Evolutionary conservation across 1,140 invertebrate species (phyloP).

Genomic region (Stenopsyche tienmushanensis): DNA sequence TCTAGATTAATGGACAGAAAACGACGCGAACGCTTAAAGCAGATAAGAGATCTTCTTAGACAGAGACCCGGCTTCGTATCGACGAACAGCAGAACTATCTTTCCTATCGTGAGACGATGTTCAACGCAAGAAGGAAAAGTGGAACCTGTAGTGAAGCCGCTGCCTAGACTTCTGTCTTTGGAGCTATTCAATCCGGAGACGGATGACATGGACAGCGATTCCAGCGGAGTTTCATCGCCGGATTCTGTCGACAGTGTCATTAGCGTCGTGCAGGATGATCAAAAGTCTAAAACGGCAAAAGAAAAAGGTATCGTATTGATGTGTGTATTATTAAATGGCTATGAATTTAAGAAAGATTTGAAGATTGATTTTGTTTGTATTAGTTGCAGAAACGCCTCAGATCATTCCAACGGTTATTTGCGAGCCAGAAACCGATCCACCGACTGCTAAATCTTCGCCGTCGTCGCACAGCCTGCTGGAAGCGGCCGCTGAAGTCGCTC

Average conservation of each 20-base stretch:
- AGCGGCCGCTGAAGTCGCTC: constrained; percentile 65
- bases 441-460: constrained; percentile 41
- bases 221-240: constrained; percentile 81
- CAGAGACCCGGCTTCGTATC: constrained; percentile 55
- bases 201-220: constrained; percentile 87
- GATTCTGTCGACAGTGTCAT: constrained; percentile 85
- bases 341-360: background rate
- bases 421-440: constrained; percentile 28
- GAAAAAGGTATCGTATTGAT: constrained; percentile 49
- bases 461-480: constrained; percentile 58
- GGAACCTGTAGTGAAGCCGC: constrained; percentile 56
- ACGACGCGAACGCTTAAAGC: constrained; percentile 62
- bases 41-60: constrained; percentile 67
- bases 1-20: constrained; percentile 50
- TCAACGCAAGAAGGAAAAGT: constrained; percentile 55
- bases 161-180: constrained; percentile 73
- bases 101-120: constrained; percentile 58
- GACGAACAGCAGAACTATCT: constrained; percentile 45
- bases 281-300: constrained; percentile 46
- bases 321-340: background rate
- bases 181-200: constrained; percentile 89
- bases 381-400: constrained; percentile 27
- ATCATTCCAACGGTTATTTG: constrained; percentile 37
- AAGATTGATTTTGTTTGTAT: constrained; percentile 19
- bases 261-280: constrained; percentile 58